Conservation (phyloP, 2,113 vertebrate species). For the Scartelaos histophorus region DNA sequence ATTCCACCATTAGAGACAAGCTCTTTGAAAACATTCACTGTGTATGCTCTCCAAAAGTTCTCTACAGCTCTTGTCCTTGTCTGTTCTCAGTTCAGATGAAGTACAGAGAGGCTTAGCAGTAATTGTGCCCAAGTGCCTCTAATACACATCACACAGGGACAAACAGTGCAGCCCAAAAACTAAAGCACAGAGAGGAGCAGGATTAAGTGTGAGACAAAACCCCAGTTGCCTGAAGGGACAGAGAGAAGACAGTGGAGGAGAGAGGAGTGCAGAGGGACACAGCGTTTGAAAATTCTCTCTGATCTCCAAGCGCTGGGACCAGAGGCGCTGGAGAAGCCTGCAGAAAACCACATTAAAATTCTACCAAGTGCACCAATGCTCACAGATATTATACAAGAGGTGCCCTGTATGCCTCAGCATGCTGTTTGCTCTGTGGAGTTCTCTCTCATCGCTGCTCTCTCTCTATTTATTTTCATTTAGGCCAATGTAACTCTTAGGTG, state of each 20-base stretch:
- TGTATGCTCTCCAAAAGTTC: conserved; percentile 56
- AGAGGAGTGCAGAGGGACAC: conserved; percentile 52
- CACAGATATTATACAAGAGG: conserved; percentile 69
- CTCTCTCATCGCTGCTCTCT: background rate
- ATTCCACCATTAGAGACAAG: too few relatives aligned
- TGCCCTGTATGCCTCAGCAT: conserved; percentile 45
- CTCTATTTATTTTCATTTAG: background rate
- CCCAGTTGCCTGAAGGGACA: conserved; percentile 50
- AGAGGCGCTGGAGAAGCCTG: conserved; percentile 69
- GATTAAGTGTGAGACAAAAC: conserved; percentile 65
- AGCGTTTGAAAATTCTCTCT: conserved; percentile 73
- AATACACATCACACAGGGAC: conserved; percentile 67
- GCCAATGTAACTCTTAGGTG: too few relatives aligned
- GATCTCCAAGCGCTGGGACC: conserved; percentile 71
- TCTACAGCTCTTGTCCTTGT: conserved; percentile 59
- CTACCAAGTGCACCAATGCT: conserved; percentile 63
- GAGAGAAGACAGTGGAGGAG: conserved; percentile 26
- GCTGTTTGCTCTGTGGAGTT: conserved; percentile 35
- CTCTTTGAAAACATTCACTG: too few relatives aligned
- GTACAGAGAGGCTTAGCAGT: conserved; percentile 62
- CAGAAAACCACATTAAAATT: conserved; percentile 74
- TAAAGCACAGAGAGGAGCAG: conserved; percentile 43
- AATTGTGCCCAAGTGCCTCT: conserved; percentile 69
- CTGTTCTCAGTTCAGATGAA: conserved; percentile 51
- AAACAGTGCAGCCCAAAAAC: conserved; percentile 45